Conservation (phyloP, 2,113 vertebrate species). For the Solea senegalensis region DNA sequence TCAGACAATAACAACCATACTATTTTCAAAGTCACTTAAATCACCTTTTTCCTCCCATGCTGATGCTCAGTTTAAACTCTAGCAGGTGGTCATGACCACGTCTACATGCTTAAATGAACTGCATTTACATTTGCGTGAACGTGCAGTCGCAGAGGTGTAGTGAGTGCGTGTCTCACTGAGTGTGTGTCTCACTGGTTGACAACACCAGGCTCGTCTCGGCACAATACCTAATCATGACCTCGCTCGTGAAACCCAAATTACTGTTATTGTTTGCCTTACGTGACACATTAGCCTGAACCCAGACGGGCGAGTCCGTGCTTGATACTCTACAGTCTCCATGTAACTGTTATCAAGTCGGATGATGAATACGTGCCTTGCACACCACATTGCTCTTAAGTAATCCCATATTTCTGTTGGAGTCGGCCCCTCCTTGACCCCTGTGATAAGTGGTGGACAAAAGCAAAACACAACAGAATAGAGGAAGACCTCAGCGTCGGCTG, state of each 20-base stretch:
- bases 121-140: too few relatives aligned
- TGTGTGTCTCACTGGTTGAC: slow-evolving; percentile 7
- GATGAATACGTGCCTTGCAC: slow-evolving; percentile 39
- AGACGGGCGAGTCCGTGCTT: neutral
- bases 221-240: slow-evolving; percentile 35
- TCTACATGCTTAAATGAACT: too few relatives aligned
- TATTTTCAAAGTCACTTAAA: too few relatives aligned
- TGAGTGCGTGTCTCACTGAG: neutral
- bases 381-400: slow-evolving; percentile 37
- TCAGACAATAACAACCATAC: too few relatives aligned
- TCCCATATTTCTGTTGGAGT: slow-evolving; percentile 23
- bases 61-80: too few relatives aligned
- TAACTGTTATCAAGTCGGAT: slow-evolving; percentile 34
- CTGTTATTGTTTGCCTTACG: slow-evolving; percentile 48
- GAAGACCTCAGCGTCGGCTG: slow-evolving; percentile 18
- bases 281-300: slow-evolving; percentile 42
- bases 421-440: slow-evolving; percentile 29
- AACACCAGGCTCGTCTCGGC: slow-evolving; percentile 26
- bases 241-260: slow-evolving; percentile 36
- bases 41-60: too few relatives aligned
- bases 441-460: slow-evolving; percentile 43
- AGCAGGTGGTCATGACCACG: too few relatives aligned
- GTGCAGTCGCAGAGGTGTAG: neutral
- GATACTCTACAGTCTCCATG: neutral
- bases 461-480: slow-evolving; percentile 13